Conservation (phyloP, 1,140 invertebrate species). For the Trachelipus rathkii region DNA sequence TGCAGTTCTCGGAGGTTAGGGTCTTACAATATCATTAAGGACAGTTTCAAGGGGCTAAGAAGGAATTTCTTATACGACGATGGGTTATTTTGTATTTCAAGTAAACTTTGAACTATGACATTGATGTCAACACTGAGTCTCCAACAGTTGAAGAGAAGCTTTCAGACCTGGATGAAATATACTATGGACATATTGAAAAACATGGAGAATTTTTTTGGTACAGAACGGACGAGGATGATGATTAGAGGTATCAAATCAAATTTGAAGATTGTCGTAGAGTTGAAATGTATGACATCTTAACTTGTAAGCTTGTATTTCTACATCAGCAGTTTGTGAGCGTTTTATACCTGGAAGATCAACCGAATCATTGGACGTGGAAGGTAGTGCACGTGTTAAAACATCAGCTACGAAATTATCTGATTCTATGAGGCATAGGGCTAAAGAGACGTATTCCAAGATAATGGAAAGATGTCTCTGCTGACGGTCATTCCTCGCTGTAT, state of each 20-base stretch:
- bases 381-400: not conserved
- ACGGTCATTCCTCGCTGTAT: not conserved
- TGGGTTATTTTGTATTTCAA: no score
- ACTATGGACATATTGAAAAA: no score
- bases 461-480: conserved; percentile 1
- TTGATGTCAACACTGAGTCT: no score
- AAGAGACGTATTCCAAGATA: not conserved
- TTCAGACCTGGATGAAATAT: no score
- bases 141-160: no score
- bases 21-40: no score
- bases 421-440: not conserved
- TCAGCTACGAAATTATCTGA: conserved; percentile 12
- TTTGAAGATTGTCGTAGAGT: conserved; percentile 1
- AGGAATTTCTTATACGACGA: no score
- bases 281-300: not conserved
- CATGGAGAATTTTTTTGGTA: no score
- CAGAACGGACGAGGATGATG: not conserved
- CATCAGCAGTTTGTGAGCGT: not conserved
- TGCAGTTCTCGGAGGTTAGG: no score
- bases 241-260: not conserved
- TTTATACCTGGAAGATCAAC: not conserved
- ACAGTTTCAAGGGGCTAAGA: no score
- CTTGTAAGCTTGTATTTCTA: not conserved
- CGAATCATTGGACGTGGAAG: not conserved
- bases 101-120: no score